Conservation (phyloP, 2,797 vertebrate genomes). For the Benthosema pterotum region DNA sequence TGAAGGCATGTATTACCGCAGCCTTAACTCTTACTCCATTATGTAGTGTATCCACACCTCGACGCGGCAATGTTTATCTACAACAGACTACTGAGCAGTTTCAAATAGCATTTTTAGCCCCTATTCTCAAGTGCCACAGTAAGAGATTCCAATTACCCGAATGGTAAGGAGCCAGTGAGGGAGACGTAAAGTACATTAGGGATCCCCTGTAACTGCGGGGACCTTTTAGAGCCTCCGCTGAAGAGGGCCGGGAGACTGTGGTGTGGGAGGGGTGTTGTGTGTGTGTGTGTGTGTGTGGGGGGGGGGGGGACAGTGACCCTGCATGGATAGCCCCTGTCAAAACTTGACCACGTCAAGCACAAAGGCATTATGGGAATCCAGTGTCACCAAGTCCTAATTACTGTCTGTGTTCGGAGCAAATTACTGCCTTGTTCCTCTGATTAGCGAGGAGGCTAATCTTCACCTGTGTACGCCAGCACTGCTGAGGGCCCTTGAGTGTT, state of each 20-base stretch:
- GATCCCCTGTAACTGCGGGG: slow-evolving; percentile 78
- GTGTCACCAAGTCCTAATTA: slow-evolving; percentile 85
- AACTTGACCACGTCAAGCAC: slow-evolving; percentile 82
- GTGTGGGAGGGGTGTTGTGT: not conserved
- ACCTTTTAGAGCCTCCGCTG: slow-evolving; percentile 78
- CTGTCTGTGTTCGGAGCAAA: slow-evolving; percentile 83
- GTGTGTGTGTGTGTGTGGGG: too few species aligned
- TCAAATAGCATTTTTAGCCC: slow-evolving; percentile 81
- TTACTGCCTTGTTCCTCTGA: slow-evolving; percentile 84
- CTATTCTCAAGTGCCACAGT: slow-evolving; percentile 80
- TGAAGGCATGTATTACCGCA: slow-evolving; percentile 79
- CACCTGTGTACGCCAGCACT: slow-evolving; percentile 84
- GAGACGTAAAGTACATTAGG: slow-evolving; percentile 81
- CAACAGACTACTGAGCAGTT: slow-evolving; percentile 80
- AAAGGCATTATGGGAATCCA: slow-evolving; percentile 84
- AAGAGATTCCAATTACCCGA: slow-evolving; percentile 82
- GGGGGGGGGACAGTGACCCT: slow-evolving; percentile 75
- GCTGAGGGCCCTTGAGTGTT: slow-evolving; percentile 83
- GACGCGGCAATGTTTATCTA: slow-evolving; percentile 79
- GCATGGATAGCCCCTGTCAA: slow-evolving; percentile 83
- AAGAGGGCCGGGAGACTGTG: slow-evolving; percentile 75
- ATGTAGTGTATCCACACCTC: slow-evolving; percentile 78
- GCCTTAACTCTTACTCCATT: slow-evolving; percentile 80
- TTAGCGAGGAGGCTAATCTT: slow-evolving; percentile 84
- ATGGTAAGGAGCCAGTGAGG: slow-evolving; percentile 79